phyloP scores from a whole-genome alignment of 2,888 invertebrate genomes.

The Plagodis pulveraria region DNA sequence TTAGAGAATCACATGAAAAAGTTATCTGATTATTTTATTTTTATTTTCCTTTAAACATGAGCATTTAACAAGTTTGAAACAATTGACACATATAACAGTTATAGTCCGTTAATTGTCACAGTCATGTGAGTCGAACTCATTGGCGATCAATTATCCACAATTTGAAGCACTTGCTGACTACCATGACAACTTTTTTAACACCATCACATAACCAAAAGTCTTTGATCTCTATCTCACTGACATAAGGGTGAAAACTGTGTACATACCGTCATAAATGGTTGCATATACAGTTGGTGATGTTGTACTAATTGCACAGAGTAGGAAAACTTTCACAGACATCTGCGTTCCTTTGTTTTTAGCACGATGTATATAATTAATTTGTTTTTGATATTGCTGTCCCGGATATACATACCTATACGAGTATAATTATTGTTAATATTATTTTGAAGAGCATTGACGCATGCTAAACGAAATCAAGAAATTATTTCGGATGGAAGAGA shows the following conservation, averaged over 20 bases:
- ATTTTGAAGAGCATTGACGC: no score
- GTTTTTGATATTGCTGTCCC: conserved; percentile 22
- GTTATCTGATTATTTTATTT: no score
- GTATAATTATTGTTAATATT: no score
- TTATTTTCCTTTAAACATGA: no score
- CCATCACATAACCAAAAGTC: conserved; percentile 4
- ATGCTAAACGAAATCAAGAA: no score
- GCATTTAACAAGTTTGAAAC: conserved; percentile 5
- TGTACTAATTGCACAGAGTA: conserved; percentile 74
- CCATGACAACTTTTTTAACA: conserved; percentile 49
- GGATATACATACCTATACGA: no score
- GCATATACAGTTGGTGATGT: conserved; percentile 58
- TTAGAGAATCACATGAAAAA: no score
- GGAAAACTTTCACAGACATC: conserved; percentile 56
- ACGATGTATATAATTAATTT: conserved; percentile 58
- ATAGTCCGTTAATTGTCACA: conserved; percentile 55
- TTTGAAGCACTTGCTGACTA: conserved; percentile 71
- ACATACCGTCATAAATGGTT: background rate
- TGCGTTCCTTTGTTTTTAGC: conserved; percentile 48
- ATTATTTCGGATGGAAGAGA: no score
- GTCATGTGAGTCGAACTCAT: conserved; percentile 65
- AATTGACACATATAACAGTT: conserved; percentile 19
- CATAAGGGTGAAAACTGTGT: conserved; percentile 19
- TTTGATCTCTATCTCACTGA: conserved; percentile 6
- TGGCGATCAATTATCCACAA: conserved; percentile 77